Evolutionary conservation across 1,140 invertebrate genomes (phyloP), one percentile per base, ranked within the genome.

Genomic region (Berghia stephanieae): DNA sequence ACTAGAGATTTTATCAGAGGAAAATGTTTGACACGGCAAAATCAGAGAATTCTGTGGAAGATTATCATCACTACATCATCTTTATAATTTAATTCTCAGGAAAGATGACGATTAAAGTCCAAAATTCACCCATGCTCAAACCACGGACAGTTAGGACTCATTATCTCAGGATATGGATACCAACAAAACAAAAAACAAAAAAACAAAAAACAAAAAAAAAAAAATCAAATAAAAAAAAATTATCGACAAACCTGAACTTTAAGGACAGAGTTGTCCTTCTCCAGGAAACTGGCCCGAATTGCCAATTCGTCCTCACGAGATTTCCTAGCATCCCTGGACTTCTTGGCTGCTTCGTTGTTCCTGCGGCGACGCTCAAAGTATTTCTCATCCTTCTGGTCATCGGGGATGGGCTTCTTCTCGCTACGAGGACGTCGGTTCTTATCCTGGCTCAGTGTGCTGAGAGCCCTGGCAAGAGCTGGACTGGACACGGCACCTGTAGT

Each of bases 341-440:
- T 83, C 89, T 97, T 97, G 0, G 96, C 96, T 0, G 96, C 96
- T 84, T 95, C 92, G 88, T 97, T 97, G 89, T 97, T 97, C 2
- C 95, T 91, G 86, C 94, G 93, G 80, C 96, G 90, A 55, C 95
- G 90, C 86, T 97, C 96, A 84, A 93, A 97, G 89, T 97, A 97
- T 86, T 95, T 96, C 36, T 93, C 93, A 86, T 97, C 96, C 86
- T 96, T 96, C 83, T 95, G 91, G 44, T 95, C 94, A 4, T 94
- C 93, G 0, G 95, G 95, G 63, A 96, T 96, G 0, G 95, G 94
- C 82, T 94, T 93, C 87, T 96, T 96, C 86, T 96, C 95, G 31
- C 95, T 94, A 16, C 95, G 89, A 0, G 93, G 92, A 73, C 94
- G 91, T 79, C 92, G 87, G 27, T 89, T 82, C 18, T 55, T 57